Base-by-base conservation (phyloP, 1,140 invertebrate species). In the Pseudomyrmex dendroicus region DNA sequence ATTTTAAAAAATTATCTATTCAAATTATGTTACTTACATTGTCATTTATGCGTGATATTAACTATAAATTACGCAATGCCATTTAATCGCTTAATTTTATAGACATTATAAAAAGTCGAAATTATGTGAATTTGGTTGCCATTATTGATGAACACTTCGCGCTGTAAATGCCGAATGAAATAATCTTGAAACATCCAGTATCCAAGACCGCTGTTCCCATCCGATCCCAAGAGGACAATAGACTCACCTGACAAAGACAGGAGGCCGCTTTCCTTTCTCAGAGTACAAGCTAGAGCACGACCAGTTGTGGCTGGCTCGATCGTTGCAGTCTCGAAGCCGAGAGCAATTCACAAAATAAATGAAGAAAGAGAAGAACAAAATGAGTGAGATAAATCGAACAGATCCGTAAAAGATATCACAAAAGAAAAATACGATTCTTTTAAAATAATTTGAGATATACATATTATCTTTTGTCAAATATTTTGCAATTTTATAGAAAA, bases 221-320 rank as follows among this genome's bases (percentile, higher is more conserved):
- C 84, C 82, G 82, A 87, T 72, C 52, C 57, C 46, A 46, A 15
- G 35, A 63, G 83, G 83, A 90, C 89, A 90, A 90, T 90, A 62
- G 88, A 15, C 50, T 46, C 48, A 80, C 9, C 48, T 57, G 84
- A 89, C 88, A 76, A 88, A 87, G 86, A 84, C 64, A 86, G 70
- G 56, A 57, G 63, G 46, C 48, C 76, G 88, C 88, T 90, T 89
- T 89, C 89, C 86, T 85, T 89, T 89, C 89, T 89, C 89, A 89
- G 78, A 76, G 83, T 50, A 77, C 57, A 10, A 89, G 85, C 68
- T 82, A 74, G 82, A 84, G 74, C 56, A 67, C 54, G 62, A 73
- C 46, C 54, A 68, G 50, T 48, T 52, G 35, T 35, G 50, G 10
- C 22, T 78, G 64, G 68, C 73, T 85, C 70, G 54, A 78, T 50